These are phyloP conservation scores for Himalopsyche phryganea DNA, from an alignment of 1,140 invertebrate species.

Conservation along the genomic window DNA sequence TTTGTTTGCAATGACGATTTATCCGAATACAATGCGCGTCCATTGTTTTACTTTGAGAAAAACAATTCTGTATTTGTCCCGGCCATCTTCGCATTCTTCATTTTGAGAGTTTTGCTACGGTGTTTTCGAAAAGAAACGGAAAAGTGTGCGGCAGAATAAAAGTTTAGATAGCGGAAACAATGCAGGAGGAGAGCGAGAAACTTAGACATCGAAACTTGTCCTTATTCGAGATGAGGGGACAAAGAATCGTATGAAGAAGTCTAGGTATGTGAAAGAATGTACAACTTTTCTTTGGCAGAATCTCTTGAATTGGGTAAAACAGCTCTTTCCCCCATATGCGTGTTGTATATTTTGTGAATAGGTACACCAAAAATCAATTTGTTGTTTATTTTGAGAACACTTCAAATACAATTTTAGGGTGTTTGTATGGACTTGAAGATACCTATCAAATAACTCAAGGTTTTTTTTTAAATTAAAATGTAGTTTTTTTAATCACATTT, in stretches of 20 bases:
- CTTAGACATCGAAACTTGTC: conserved; percentile 26
- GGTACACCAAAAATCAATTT: conserved; percentile 24
- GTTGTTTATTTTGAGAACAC: conserved; percentile 25
- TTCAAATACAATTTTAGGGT: not conserved
- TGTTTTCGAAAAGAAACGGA: conserved; percentile 21
- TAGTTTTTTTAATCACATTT: too few relatives aligned
- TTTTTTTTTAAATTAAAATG: too few relatives aligned
- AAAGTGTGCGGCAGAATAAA: conserved; percentile 22
- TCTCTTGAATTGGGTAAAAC: not conserved
- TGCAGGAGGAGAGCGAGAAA: conserved; percentile 21
- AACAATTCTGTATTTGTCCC: conserved; percentile 13
- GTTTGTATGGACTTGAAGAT: too few relatives aligned
- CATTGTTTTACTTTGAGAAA: conserved; percentile 11
- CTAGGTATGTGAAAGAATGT: conserved; percentile 17
- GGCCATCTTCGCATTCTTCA: conserved; percentile 11
- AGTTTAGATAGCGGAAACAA: conserved; percentile 31
- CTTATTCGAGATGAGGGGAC: conserved; percentile 23
- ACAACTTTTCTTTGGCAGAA: conserved; percentile 19
- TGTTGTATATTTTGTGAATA: not conserved
- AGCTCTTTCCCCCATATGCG: not conserved
- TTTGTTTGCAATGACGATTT: conserved; percentile 1
- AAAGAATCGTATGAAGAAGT: conserved; percentile 12
- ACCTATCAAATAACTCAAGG: too few relatives aligned
- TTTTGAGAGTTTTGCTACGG: conserved; percentile 13
- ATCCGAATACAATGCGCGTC: not conserved